Evolutionary conservation across 2,888 invertebrate species (phyloP).

Genomic region (Thalpophila matura): DNA sequence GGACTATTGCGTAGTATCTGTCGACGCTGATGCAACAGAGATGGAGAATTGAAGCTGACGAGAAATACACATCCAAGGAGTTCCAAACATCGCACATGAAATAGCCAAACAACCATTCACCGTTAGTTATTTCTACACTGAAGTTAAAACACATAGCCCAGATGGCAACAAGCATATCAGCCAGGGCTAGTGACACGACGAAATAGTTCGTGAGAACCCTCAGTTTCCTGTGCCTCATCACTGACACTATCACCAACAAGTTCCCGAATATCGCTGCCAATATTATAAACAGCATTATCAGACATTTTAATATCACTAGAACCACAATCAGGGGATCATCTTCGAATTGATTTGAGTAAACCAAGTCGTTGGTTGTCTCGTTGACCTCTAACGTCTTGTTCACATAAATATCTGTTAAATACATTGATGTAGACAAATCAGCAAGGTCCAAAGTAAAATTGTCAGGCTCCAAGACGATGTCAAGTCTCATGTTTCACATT

Average conservation of each 20-base stretch:
- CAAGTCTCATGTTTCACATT: conserved; percentile 85
- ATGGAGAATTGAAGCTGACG: conserved; percentile 97
- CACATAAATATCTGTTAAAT: conserved; percentile 82
- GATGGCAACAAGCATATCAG: conserved; percentile 98
- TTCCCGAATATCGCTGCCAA: conserved; percentile 97
- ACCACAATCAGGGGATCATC: conserved; percentile 90
- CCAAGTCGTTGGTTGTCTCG: conserved; percentile 78
- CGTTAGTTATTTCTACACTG: conserved; percentile 95
- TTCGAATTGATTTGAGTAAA: conserved; percentile 81
- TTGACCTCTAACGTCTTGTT: conserved; percentile 81
- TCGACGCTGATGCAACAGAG: conserved; percentile 98
- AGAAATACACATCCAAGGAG: conserved; percentile 98
- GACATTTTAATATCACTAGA: conserved; percentile 92
- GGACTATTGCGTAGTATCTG: conserved; percentile 97
- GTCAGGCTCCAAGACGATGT: conserved; percentile 75
- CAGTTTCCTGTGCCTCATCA: conserved; percentile 92
- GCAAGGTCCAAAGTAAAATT: conserved; percentile 82
- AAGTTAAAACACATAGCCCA: conserved; percentile 99
- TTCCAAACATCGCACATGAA: conserved; percentile 99
- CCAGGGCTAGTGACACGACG: conserved; percentile 97
- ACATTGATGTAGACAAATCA: conserved; percentile 86
- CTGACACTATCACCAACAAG: conserved; percentile 96
- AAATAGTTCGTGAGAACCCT: conserved; percentile 98
- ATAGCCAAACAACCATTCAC: conserved; percentile 96
- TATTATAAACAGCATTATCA: conserved; percentile 97